Evolutionary conservation across 2,113 vertebrate genomes (phyloP), one percentile per base, ranked within the genome.

Genomic region (Megaceryle maxima): DNA sequence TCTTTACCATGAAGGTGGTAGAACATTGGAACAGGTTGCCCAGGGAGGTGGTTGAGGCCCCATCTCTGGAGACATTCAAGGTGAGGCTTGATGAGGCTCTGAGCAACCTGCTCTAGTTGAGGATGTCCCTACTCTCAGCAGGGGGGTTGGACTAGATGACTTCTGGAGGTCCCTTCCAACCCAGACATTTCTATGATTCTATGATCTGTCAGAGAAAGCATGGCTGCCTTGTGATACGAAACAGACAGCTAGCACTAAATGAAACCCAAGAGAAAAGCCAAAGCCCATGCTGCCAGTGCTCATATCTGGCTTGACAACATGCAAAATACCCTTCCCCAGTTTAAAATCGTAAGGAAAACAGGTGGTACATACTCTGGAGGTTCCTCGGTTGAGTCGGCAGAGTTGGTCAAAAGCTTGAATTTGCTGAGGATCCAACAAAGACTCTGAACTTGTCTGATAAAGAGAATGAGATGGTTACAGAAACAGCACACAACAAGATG

Each of bases 361-460:
- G 17, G 13, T 1, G 9, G 11, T 41, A 96, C 96, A 0, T 99
- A 99, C 99, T 96, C 99, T 97, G 67, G 99, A 99, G 11, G 98
- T 98, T 91, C 99, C 99, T 94, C 98, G 97, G 98, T 99, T 99
- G 31, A 99, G 97, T 67, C 94, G 98, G 74, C 99, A 98, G 43
- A 99, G 98, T 78, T 99, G 99, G 92, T 99, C 98, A 97, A 99
- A 99, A 21, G 99, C 99, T 85, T 99, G 99, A 56, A 98, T 98
- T 97, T 99, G 99, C 97, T 99, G 99, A 70, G 98, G 98, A 91
- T 99, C 99, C 97, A 99, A 82, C 11, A 94, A 90, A 11, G 98
- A 97, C 68, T 99, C 99, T 33, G 98, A 96, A 53, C 96, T 95
- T 62, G 97, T 83, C 99, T 99, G 97, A 41, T 77, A 70, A 93